These are phyloP conservation scores for Biston stratarius DNA, from an alignment of 2,888 invertebrate species.

Conservation along the genomic window DNA sequence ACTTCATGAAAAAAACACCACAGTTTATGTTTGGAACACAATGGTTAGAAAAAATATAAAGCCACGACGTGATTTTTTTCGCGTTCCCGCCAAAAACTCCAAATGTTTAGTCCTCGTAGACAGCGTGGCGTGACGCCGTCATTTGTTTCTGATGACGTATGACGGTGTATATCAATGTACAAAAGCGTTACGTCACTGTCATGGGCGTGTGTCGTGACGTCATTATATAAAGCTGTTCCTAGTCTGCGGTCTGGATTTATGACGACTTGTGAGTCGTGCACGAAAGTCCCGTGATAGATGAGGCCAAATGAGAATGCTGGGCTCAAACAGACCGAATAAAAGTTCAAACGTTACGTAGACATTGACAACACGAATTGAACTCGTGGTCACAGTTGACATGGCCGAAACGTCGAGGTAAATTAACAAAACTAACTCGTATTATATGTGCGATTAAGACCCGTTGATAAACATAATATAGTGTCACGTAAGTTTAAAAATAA, in stretches of 20 bases:
- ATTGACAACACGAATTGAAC: no score
- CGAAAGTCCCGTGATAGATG: slow-evolving; percentile 11
- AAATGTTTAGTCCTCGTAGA: no score
- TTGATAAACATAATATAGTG: no score
- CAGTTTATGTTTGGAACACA: no score
- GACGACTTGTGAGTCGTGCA: slow-evolving; percentile 17
- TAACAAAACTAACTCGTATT: no score
- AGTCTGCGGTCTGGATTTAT: slow-evolving; percentile 28
- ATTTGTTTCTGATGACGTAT: slow-evolving; percentile 24
- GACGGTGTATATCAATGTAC: slow-evolving; percentile 7
- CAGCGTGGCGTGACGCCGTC: slow-evolving; percentile 6
- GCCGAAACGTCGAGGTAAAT: no score
- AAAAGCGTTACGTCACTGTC: slow-evolving; percentile 35
- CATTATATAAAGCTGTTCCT: slow-evolving; percentile 26
- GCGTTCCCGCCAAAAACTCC: no score
- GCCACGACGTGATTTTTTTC: no score
- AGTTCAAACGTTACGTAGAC: not conserved
- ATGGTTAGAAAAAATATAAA: no score
- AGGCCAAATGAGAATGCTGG: not conserved
- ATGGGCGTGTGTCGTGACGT: slow-evolving; percentile 17
- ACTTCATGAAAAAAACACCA: no score
- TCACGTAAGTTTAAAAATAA: not conserved
- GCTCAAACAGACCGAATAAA: not conserved
- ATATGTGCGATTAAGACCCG: no score
- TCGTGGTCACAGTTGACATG: no score